Base-by-base conservation (phyloP, 2,113 vertebrate species). In the Spea multiplicata region DNA sequence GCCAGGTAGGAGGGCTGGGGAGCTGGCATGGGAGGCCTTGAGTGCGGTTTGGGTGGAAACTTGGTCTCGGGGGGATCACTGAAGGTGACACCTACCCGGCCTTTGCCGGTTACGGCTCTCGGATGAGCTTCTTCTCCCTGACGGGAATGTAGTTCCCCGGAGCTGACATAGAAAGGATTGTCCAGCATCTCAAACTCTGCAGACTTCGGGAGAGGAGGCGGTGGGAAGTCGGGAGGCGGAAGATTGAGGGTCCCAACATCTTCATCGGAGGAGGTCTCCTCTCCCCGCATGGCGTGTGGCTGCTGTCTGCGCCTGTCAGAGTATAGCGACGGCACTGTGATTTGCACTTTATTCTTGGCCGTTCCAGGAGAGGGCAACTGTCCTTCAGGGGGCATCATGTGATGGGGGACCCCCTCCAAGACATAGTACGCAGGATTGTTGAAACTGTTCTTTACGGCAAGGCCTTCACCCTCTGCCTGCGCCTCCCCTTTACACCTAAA, bases 401-500 rank as follows among this genome's bases (percentile, higher is more conserved):
- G 96, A 84, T 98, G 96, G 0, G 97, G 95, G 73, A 98, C 97
- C 0, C 96, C 97, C 83, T 98, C 97, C 65, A 98, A 90, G 75
- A 97, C 96, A 48, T 98, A 98, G 90, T 99, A 98, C 8, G 96
- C 96, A 0, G 97, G 97, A 83, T 99, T 99, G 82, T 98, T 98
- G 91, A 96, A 98, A 89, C 97, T 97, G 91, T 96, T 97, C 86
- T 97, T 98, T 84, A 88, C 83, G 0, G 88, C 83, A 4, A 88
- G 86, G 0, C 87, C 87, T 8, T 94, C 93, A 0, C 83, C 83
- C 1, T 97, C 96, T 2, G 86, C 52, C 17, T 86, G 10, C 0
- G 50, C 81, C 17, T 98, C 96, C 59, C 75, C 90, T 84, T 94
- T 97, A n/a, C 86, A 82, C 83, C 96, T 98, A 84, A 0, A 6